These are phyloP conservation scores for Mizuhopecten yessoensis DNA, from an alignment of 1,140 invertebrate genomes.

Conservation along the genomic window DNA sequence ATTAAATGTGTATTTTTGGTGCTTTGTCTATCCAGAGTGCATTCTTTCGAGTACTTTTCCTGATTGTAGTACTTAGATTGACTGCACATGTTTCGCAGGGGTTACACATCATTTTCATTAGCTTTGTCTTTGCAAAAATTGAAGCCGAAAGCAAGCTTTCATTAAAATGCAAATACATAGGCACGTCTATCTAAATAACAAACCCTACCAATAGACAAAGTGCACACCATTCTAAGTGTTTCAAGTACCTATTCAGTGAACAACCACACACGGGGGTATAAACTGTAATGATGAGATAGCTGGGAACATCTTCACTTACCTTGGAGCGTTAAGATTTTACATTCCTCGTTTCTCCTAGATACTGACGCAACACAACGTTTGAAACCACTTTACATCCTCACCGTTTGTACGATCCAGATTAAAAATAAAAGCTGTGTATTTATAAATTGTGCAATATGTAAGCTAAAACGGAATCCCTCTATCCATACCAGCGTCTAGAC, in stretches of 20 bases:
- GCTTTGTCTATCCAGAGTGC: no score
- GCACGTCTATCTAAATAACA: background rate
- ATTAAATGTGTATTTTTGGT: no score
- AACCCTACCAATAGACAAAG: background rate
- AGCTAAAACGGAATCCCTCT: background rate
- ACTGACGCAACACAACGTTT: background rate
- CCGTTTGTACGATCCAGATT: background rate
- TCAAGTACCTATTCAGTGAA: background rate
- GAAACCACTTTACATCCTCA: constrained; percentile 13
- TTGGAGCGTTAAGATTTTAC: background rate
- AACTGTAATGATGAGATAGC: background rate
- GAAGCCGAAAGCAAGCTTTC: no score
- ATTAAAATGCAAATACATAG: background rate
- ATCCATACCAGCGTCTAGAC: background rate
- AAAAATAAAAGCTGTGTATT: background rate
- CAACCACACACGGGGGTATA: background rate
- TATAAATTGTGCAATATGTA: background rate
- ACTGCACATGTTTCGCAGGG: no score
- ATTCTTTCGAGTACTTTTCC: no score
- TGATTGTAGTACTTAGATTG: no score
- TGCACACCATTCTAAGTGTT: background rate
- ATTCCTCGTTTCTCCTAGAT: background rate
- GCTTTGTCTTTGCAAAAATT: no score
- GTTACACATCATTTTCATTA: no score
- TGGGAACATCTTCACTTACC: background rate